These are phyloP conservation scores for Ricordea florida DNA, from an alignment of 92 coral and sea anemone genomes.

Conservation along the genomic window DNA sequence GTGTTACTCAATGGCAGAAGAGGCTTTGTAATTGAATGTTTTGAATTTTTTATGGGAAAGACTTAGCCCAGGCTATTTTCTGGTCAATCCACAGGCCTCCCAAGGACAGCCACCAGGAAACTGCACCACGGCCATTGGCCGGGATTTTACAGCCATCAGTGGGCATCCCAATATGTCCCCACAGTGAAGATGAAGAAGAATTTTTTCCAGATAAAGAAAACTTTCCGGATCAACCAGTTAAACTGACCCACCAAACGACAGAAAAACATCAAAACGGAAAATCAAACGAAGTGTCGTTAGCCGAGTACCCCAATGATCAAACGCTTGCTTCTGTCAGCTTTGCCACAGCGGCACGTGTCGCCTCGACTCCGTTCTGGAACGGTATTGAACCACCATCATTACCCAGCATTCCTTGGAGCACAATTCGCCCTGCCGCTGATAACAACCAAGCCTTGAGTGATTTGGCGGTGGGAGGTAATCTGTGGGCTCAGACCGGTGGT, in stretches of 20 bases:
- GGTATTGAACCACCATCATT: slow-evolving; percentile 61
- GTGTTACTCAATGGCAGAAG: too few relatives aligned
- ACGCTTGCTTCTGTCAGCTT: slow-evolving; percentile 56
- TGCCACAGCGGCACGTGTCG: slow-evolving; percentile 76
- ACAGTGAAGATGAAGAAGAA: slow-evolving; percentile 34
- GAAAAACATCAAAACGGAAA: slow-evolving; percentile 28
- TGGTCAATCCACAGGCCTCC: slow-evolving; percentile 96
- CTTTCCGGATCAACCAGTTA: neutral
- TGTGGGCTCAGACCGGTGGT: slow-evolving; percentile 17
- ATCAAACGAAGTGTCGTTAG: slow-evolving; percentile 39
- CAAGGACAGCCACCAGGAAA: slow-evolving; percentile 54
- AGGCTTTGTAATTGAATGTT: too few relatives aligned
- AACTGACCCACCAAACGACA: neutral
- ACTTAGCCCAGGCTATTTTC: too few relatives aligned
- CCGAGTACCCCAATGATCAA: slow-evolving; percentile 63
- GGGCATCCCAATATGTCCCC: slow-evolving; percentile 82
- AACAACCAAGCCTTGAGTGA: slow-evolving; percentile 6
- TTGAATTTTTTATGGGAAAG: too few relatives aligned
- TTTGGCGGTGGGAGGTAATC: too few relatives aligned
- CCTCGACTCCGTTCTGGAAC: slow-evolving; percentile 82
- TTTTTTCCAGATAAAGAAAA: slow-evolving; percentile 36
- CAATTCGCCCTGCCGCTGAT: slow-evolving; percentile 59
- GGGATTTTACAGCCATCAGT: slow-evolving; percentile 87
- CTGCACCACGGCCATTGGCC: slow-evolving; percentile 50
- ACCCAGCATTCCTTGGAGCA: slow-evolving; percentile 72